Evolutionary conservation across 1,140 invertebrate species (phyloP), one percentile per base, ranked within the genome.

Genomic region (Gonioctena quinquepunctata): DNA sequence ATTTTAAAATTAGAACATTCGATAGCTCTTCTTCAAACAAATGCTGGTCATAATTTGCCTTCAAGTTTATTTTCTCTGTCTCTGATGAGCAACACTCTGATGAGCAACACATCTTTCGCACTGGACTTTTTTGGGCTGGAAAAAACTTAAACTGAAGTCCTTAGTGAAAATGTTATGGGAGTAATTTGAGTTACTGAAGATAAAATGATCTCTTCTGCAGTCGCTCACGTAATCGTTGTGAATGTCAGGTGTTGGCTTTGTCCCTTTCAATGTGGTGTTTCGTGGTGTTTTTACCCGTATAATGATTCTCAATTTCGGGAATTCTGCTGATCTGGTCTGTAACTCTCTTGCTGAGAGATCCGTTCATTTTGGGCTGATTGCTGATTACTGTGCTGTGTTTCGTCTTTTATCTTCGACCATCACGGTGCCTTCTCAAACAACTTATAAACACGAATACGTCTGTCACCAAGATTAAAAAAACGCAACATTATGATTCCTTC

Each of bases 61-160:
- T 66, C 50, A 77, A 57, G 18, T 70, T 66, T 8, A 57, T 18
- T 59, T 77, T 79, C 59, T 76, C 70, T 64, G 77, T 70, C 61
- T 42, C 33, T 42, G 13, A 42, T 68, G 13, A n/a, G 70, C 71
- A 16, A 73, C 60, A 73, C 79, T 77, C 57, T 81, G 76, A 57
- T 71, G 81, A 8, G 69, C 69, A 66, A 76, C 72, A 68, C 80
- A 83, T 8, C 64, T 42, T 63, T 84, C 76, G 60, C 82, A 83
- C 50, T 79, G 77, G 73, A 83, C 81, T 71, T 84, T 84, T 73
- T 81, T 83, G 3, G 80, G 80, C 61, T 33, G 72, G 59, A 77
- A 78, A 68, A 81, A 83, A 66, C 64, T 63, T 62, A 83, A 73
- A 76, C 81, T 82, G 27, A 82, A 83, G 60, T 82, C 63, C 27